Evolutionary conservation across 2,797 vertebrate genomes (phyloP), one percentile per base, ranked within the genome.

Genomic region (Geotria australis): DNA sequence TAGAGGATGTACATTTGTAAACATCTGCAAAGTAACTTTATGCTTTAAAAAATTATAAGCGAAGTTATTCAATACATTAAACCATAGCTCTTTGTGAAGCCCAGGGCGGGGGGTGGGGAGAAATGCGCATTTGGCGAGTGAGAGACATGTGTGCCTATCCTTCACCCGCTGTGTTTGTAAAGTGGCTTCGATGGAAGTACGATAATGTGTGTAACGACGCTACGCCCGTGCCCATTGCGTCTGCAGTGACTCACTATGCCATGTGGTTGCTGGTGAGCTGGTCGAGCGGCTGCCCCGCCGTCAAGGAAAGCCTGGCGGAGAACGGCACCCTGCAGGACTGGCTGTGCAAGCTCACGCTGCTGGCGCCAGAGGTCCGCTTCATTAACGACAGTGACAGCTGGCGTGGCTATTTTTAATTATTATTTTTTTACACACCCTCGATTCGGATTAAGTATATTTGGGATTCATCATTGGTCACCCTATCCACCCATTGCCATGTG

Each of bases 191-290:
- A 24, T 24, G 24, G 24, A 38, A 38, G 24, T 24, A 24, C 38
- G 24, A 24, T 38, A 24, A 38, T 38, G 5, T 38, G n/a, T n/a
- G n/a, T n/a, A n/a, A n/a, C n/a, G n/a, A 45, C 38, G 45, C 38
- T 38, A 45, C 38, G 38, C 38, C 38, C 51, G 9, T 55, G 51
- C 63, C 1, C 3, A 62, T 66, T 65, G 47, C 53, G 61, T 64
- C 10, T 47, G 11, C 64, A 93, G 85, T 89, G 69, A 94, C 88
- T 24, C 89, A 98, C 73, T 98, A 98, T 71, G 94, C 89, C 61
- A 94, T 94, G 88, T 98, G 89, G 89, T 76, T 98, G 48, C 67
- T 95, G 72, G 89, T 95, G 67, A 95, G 89, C 63, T 98, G 89
- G 89, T 81, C 89, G 59, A 88, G 91, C 71, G 95, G 88, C 73